These are phyloP conservation scores for Xestia rhomboidea DNA, from an alignment of 2,888 invertebrate genomes.

Conservation along the genomic window DNA sequence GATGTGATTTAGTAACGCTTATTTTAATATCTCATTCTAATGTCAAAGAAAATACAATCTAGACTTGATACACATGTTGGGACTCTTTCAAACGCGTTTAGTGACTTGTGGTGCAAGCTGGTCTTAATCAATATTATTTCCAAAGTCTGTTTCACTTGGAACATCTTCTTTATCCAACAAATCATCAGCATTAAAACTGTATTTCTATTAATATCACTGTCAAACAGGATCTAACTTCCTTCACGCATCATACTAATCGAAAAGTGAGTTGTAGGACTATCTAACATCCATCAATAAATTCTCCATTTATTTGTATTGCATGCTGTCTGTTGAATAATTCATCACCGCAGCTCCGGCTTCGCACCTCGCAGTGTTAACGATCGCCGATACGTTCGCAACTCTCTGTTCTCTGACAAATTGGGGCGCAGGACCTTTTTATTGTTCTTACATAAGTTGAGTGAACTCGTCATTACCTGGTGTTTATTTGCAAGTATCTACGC, in stretches of 20 bases:
- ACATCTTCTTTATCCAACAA: neutral
- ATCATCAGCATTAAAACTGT: neutral
- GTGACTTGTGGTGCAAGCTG: neutral
- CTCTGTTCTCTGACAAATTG: conserved; percentile 45
- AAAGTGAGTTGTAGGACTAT: conserved; percentile 6
- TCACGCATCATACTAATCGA: conserved; percentile 23
- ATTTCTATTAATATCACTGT: conserved; percentile 2
- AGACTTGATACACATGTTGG: neutral
- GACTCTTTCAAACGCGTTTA: neutral
- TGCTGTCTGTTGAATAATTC: conserved; percentile 59
- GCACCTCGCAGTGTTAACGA: conserved; percentile 55
- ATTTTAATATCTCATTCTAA: conserved; percentile 1
- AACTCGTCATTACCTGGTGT: neutral
- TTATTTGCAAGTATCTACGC: neutral
- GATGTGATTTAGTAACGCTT: conserved; percentile 13
- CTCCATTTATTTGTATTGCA: conserved; percentile 52
- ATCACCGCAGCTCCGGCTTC: conserved; percentile 38
- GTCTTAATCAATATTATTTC: neutral
- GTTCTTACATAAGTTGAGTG: conserved; percentile 1
- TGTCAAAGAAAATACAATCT: neutral
- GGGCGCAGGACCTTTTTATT: conserved; percentile 28
- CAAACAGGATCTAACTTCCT: conserved; percentile 24
- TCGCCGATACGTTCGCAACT: conserved; percentile 35
- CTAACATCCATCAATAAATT: conserved; percentile 37
- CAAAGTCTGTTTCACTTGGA: neutral